Base-by-base conservation (phyloP, 2,888 invertebrate species). In the Encarsia formosa region DNA sequence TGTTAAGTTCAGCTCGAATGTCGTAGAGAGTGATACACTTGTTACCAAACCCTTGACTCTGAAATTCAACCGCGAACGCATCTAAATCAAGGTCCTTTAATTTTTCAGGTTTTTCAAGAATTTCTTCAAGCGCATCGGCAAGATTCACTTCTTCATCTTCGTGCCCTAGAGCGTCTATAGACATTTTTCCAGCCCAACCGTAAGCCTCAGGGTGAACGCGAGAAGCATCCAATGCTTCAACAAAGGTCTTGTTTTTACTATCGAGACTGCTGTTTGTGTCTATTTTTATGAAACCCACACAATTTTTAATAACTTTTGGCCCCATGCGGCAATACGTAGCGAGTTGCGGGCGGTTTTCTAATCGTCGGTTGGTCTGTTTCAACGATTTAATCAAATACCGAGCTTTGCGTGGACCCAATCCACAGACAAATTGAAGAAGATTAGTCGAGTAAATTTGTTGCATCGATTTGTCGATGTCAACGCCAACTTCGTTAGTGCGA, bases 161-260 rank as follows among this genome's bases (percentile, higher is more conserved):
- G 65, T 97, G 96, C 66, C 99, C 99, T 40, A 99, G 77, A 1
- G 99, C 99, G 75, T 99, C 99, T 1, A 98, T 96, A 0, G 99
- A 99, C 98, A 99, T 99, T 77, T 99, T 99, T 34, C 98, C 80
- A 0, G 99, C 99, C 98, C 98, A 98, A 69, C 99, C 99, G 73
- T 99, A 99, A 0, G 97, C 95, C 77, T 99, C 99, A 0, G 98
- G 98, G 77, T 99, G 99, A 1, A 99, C 97, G 63, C 99, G 82
- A 0, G 98, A 96, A 0, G 97, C 96, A 70, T 99, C 99, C 46
- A 99, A 77, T 2, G 97, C 94, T 78, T 97, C 90, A 1, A 96
- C 91, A 65, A 95, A 96, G 0, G 92, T 90, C 68, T 96, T 95
- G 0, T 95, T 95, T 68, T 91, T 82, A 68, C 91, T 82, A 65